A percentile compares a stretch with the other conserved stretches of the same genome.
phyloP scores from a whole-genome alignment of 2,113 vertebrate genomes.

The Lutjanus erythropterus region DNA sequence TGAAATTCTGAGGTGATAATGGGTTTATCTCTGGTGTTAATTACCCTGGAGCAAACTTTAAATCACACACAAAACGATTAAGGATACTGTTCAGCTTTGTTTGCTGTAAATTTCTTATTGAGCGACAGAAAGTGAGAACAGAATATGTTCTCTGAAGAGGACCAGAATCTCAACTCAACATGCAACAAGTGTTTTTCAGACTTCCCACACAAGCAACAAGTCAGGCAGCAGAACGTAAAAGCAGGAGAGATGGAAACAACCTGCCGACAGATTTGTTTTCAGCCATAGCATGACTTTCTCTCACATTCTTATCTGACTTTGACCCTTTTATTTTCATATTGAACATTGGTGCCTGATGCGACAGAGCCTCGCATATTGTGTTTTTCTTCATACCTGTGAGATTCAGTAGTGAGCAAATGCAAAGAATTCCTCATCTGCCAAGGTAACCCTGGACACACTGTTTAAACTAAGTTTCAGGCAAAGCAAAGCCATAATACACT shows the following conservation, averaged over 20 bases:
- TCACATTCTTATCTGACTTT: not conserved
- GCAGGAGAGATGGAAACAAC: constrained; percentile 8
- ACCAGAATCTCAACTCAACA: constrained; percentile 6
- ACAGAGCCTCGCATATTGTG: not conserved
- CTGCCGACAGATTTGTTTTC: constrained; percentile 8
- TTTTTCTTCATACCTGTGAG: not conserved
- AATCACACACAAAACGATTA: not conserved
- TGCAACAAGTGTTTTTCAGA: constrained; percentile 19
- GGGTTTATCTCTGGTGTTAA: not conserved
- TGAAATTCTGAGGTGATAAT: not conserved
- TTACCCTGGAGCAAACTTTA: not conserved
- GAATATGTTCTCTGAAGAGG: constrained; percentile 6
- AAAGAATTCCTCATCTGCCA: not conserved
- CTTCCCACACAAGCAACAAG: constrained; percentile 41
- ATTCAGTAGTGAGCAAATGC: not conserved
- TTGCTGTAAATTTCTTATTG: not conserved
- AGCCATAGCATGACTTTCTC: not conserved
- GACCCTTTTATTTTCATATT: not conserved
- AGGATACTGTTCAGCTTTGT: constrained; percentile 1
- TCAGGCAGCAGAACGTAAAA: constrained; percentile 11
- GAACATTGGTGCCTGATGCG: constrained; percentile 7
- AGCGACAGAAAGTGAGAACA: constrained; percentile 1
- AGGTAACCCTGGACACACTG: not conserved
- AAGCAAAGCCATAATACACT: not conserved
- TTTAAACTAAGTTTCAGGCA: not conserved